Conservation (phyloP, 1,140 invertebrate species). For the Lepidurus packardi region DNA sequence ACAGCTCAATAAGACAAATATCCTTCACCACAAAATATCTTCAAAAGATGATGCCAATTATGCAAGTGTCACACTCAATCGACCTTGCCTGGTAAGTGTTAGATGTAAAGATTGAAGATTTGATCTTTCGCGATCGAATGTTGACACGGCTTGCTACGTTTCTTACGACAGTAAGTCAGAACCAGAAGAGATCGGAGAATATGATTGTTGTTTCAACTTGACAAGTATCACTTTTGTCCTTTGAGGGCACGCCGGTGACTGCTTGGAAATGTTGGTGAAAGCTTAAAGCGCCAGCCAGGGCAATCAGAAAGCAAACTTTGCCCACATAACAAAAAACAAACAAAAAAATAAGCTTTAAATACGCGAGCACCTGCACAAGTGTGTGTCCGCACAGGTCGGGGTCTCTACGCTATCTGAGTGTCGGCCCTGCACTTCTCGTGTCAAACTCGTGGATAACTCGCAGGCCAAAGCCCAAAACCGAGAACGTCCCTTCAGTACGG, state of each 20-base stretch:
- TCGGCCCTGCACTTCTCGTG: not conserved
- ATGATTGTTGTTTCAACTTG: too few relatives aligned
- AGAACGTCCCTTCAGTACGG: not conserved
- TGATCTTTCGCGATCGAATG: not conserved
- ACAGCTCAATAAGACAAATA: too few relatives aligned
- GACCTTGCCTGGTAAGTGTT: too few relatives aligned
- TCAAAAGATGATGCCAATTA: too few relatives aligned
- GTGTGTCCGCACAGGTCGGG: not conserved
- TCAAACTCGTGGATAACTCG: not conserved
- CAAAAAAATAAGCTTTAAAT: not conserved
- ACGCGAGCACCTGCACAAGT: not conserved
- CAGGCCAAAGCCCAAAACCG: not conserved
- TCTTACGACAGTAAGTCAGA: not conserved
- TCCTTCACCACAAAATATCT: too few relatives aligned
- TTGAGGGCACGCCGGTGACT: too few relatives aligned
- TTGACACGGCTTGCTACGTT: not conserved
- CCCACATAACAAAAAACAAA: not conserved
- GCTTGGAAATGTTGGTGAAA: too few relatives aligned
- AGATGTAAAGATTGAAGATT: too few relatives aligned
- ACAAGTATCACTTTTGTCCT: too few relatives aligned
- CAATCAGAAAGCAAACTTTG: not conserved
- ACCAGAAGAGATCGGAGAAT: too few relatives aligned
- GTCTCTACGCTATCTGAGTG: conserved; percentile 9
- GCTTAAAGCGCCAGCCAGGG: not conserved
- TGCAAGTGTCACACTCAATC: too few relatives aligned